Evolutionary conservation across 1,140 invertebrate species (phyloP).

Genomic region (Eumaeus atala): DNA sequence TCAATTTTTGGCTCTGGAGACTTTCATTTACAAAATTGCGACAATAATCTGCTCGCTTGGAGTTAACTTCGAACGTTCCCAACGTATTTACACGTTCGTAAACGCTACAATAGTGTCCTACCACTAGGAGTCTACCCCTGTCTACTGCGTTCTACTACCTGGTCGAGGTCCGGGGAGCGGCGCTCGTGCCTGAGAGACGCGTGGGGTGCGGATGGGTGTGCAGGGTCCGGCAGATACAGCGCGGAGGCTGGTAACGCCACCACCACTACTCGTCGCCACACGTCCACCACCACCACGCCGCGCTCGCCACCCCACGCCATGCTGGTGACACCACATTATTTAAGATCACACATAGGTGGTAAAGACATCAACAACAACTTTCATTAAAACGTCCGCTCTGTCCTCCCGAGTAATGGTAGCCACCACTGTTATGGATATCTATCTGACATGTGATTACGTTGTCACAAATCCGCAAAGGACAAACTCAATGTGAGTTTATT

Average conservation of each 20-base stretch:
- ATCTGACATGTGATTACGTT: no score
- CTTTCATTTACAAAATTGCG: no score
- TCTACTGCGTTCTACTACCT: conserved; percentile 76
- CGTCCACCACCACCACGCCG: conserved; percentile 95
- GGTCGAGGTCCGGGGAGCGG: conserved; percentile 92
- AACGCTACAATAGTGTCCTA: neutral
- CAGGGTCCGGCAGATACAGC: conserved; percentile 91
- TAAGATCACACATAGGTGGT: neutral
- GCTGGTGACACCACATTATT: conserved; percentile 68
- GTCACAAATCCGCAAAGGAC: no score
- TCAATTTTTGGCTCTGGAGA: no score
- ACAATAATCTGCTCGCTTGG: no score
- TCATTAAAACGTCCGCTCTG: no score
- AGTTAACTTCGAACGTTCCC: no score
- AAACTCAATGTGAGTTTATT: no score
- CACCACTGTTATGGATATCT: no score
- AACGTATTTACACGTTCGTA: neutral
- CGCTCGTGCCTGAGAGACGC: conserved; percentile 69
- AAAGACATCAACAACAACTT: neutral
- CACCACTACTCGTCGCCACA: conserved; percentile 92
- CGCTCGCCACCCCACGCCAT: conserved; percentile 97
- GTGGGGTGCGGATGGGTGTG: conserved; percentile 42
- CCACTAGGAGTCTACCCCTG: no score
- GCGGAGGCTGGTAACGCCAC: conserved; percentile 89
- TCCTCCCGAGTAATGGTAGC: neutral